These are phyloP conservation scores for Atrina japonica DNA, from an alignment of 2,888 invertebrate genomes.

Conservation along the genomic window DNA sequence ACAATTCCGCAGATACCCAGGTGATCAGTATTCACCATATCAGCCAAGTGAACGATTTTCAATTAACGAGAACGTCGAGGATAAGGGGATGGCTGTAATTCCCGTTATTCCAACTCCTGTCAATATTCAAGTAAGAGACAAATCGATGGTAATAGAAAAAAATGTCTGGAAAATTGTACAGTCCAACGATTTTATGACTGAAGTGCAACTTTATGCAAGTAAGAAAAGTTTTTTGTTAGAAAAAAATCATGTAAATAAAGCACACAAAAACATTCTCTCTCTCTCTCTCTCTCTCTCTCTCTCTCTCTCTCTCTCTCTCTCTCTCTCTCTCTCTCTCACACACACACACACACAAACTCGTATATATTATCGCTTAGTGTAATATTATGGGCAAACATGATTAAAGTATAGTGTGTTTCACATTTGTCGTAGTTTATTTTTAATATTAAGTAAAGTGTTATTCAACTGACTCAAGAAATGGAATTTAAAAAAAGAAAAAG, in stretches of 20 bases:
- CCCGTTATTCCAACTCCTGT: constrained; percentile 50
- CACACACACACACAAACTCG: too few relatives aligned
- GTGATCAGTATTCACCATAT: constrained; percentile 30
- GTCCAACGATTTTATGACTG: constrained; percentile 44
- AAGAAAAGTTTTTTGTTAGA: constrained; percentile 16
- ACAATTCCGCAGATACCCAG: constrained; percentile 35
- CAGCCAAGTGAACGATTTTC: constrained; percentile 22
- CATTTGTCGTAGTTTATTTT: too few relatives aligned
- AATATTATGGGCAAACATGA: too few relatives aligned
- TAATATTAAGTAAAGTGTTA: too few relatives aligned
- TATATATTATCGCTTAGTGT: too few relatives aligned
- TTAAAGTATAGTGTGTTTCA: too few relatives aligned
- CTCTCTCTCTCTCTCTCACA: too few relatives aligned
- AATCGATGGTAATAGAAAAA: constrained; percentile 31
- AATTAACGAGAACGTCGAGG: constrained; percentile 39
- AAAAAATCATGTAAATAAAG: neutral
- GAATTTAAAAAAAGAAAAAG: too few relatives aligned
- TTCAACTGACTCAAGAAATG: too few relatives aligned
- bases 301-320: too few relatives aligned
- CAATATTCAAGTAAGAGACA: constrained; percentile 15
- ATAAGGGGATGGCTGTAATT: constrained; percentile 31
- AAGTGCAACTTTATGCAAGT: constrained; percentile 59
- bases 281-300: too few relatives aligned
- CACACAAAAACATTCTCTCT: neutral
- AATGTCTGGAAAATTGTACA: constrained; percentile 57